These are phyloP conservation scores for Sylvia borin DNA, from an alignment of 2,797 vertebrate genomes.

Conservation along the genomic window DNA sequence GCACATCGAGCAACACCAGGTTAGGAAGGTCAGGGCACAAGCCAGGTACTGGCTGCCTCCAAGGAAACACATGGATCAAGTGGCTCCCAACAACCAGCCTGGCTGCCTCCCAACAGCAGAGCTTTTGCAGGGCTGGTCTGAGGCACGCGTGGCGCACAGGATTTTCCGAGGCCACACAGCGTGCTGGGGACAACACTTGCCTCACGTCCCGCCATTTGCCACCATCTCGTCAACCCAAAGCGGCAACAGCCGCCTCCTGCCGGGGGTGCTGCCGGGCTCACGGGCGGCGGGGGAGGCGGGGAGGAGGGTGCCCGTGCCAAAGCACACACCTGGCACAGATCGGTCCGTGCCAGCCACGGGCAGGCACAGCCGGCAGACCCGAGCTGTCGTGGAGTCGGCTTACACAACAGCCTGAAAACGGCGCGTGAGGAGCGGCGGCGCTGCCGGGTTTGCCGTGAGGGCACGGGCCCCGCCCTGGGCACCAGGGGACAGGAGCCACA, in stretches of 20 bases:
- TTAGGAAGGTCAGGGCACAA: background rate
- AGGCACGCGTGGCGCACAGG: rapidly evolving
- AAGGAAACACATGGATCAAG: rapidly evolving
- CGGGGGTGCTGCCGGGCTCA: background rate
- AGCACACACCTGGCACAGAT: background rate
- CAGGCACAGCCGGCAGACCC: background rate
- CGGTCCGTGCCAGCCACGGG: background rate
- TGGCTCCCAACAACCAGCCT: too few relatives aligned
- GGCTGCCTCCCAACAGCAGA: background rate
- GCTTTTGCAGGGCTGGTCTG: background rate
- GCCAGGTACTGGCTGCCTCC: background rate
- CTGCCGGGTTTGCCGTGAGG: background rate
- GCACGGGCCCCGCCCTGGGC: too few relatives aligned
- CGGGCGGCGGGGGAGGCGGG: too few relatives aligned
- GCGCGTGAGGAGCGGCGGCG: background rate
- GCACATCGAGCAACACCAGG: background rate
- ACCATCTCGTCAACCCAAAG: rapidly evolving
- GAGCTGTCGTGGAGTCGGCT: background rate
- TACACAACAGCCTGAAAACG: background rate
- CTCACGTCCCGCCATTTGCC: rapidly evolving
- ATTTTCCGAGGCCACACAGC: background rate
- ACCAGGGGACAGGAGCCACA: background rate
- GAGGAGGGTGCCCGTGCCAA: background rate
- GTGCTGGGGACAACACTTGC: rapidly evolving
- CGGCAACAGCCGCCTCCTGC: background rate